Base-by-base conservation (phyloP, 2,888 invertebrate genomes). In the Drosophila borealis region DNA sequence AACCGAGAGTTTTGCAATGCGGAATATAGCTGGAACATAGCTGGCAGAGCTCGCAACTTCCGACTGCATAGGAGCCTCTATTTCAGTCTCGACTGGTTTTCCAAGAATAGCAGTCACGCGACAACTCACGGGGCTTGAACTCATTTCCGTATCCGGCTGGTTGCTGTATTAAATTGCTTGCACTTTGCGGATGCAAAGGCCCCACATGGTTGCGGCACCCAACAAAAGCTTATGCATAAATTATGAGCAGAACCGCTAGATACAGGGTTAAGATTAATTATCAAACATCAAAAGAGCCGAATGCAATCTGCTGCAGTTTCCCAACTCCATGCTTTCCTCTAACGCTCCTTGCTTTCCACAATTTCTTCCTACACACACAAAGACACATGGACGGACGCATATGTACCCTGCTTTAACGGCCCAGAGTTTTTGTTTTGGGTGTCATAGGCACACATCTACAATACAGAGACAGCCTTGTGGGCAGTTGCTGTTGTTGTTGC, bases 251-350 rank as follows among this genome's bases (percentile, higher is more conserved):
- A 25, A 61, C 42, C 64, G 56, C 71, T 80, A 87, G 88, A 89
- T 88, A 87, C n/a, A 85, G 60, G 2, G 29, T 8, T 81, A 88
- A 81, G 80, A 88, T 88, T 89, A 89, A 88, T 89, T 89, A 87
- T 88, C 83, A 74, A 70, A 68, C 71, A 62, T 48, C 65, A 57
- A 45, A 50, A 42, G 57, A 54, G 59, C 56, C 67, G 65, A 75
- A 64, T 80, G 84, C 84, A 84, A 79, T 78, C 64, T 70, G 68
- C 74, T 75, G 83, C 81, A 72, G 44, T 60, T 57, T 33, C 59
- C 39, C 51, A 45, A 21, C 67, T 37, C 46, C 46, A 17, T 14
- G 29, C 17, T 21, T 21, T 13, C 13, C 25, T 19, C 29, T 9
- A 6, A n/a, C 2, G 13, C 14, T 33, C 10, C 6, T 21, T 33